A percentile compares a stretch with the other conserved stretches of the same genome.
These are phyloP conservation scores for Philonicus albiceps DNA, from an alignment of 2,888 invertebrate species.

Conservation along the genomic window DNA sequence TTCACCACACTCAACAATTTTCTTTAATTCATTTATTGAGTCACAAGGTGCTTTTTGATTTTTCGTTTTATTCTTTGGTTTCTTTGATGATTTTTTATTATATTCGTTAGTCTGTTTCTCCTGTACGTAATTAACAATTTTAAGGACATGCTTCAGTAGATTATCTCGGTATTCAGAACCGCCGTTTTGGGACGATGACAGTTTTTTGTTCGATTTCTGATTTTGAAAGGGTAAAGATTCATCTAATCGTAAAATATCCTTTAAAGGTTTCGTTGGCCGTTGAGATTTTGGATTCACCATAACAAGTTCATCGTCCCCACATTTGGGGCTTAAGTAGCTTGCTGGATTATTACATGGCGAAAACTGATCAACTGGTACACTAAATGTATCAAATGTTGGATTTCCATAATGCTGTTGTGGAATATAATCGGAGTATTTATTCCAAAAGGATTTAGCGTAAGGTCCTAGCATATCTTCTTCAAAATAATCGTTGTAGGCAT, in stretches of 20 bases:
- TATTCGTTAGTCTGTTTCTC: not conserved
- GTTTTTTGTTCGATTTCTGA: not conserved
- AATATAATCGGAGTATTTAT: not conserved
- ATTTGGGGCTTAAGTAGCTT: not conserved
- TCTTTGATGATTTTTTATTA: not conserved
- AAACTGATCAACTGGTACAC: not conserved
- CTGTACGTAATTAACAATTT: slow-evolving; percentile 16
- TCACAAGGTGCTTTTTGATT: not conserved
- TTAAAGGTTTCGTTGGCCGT: not conserved
- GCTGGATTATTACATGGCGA: not conserved
- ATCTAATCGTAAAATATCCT: not conserved
- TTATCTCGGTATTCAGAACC: not conserved
- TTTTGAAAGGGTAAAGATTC: not conserved
- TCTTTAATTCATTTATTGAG: not conserved
- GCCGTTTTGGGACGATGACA: not conserved
- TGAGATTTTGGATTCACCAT: not conserved
- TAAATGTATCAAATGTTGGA: not conserved
- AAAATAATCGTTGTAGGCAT: not conserved
- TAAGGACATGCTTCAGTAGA: not conserved
- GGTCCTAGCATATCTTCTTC: not conserved
- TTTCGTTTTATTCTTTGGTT: not conserved
- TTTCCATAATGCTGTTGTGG: not conserved
- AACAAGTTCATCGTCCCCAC: not conserved
- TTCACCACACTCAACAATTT: not conserved
- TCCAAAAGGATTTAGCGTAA: not conserved